phyloP scores from a whole-genome alignment of 1,140 invertebrate genomes.

The Thaumetopoea pityocampa region DNA sequence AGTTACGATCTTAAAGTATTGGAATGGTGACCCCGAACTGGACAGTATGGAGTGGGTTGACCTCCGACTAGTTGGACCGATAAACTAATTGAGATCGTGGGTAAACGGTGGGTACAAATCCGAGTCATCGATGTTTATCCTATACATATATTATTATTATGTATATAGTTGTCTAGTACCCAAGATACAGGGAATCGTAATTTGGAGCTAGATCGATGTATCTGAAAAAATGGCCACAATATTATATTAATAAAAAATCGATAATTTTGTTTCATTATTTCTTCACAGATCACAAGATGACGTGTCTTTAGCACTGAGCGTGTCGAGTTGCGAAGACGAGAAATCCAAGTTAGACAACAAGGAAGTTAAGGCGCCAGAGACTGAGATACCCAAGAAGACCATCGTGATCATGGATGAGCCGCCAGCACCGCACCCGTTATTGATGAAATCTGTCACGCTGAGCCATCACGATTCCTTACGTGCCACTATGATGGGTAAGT shows the following conservation, averaged over 20 bases:
- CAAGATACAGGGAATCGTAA: no score
- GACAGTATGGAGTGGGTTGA: no score
- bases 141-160: no score
- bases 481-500: conserved; percentile 67
- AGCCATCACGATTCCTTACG: conserved; percentile 64
- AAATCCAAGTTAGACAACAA: conserved; percentile 59
- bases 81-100: no score
- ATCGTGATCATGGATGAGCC: conserved; percentile 61
- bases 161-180: no score
- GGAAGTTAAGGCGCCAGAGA: conserved; percentile 33
- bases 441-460: conserved; percentile 68
- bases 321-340: conserved; percentile 72
- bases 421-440: conserved; percentile 61
- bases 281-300: conserved; percentile 70
- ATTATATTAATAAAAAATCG: neutral
- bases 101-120: no score
- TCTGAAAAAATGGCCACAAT: neutral
- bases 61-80: no score
- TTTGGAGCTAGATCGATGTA: no score
- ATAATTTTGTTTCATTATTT: conserved; percentile 1
- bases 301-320: conserved; percentile 66
- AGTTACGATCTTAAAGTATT: no score
- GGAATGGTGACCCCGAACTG: no score
- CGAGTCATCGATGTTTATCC: no score
- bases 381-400: conserved; percentile 54